Evolutionary conservation across 1,140 invertebrate genomes (phyloP).

Genomic region (Bicyclus anynana): DNA sequence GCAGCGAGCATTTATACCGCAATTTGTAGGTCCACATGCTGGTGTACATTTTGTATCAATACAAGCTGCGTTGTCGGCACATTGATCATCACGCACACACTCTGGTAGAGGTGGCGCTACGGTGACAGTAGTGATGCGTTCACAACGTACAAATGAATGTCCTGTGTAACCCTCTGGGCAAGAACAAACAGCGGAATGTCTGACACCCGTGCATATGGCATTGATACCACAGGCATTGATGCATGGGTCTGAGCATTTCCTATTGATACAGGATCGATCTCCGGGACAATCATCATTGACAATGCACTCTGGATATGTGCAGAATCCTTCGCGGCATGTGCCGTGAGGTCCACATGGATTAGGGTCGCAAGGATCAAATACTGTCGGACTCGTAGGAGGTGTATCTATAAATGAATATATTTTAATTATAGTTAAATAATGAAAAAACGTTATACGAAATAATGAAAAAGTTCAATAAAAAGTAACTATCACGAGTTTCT

Average conservation of each 20-base stretch:
- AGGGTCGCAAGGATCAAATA: conserved; percentile 85
- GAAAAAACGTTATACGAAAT: neutral
- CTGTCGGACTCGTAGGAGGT: conserved; percentile 47
- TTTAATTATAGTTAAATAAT: neutral
- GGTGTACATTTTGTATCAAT: conserved; percentile 86
- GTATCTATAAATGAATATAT: conserved; percentile 25
- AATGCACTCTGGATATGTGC: conserved; percentile 91
- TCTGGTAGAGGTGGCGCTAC: conserved; percentile 82
- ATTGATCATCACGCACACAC: conserved; percentile 88
- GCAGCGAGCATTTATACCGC: conserved; percentile 90
- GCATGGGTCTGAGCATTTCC: conserved; percentile 90
- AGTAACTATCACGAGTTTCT: neutral
- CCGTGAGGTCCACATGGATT: conserved; percentile 89
- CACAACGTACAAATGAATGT: conserved; percentile 87
- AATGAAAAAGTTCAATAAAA: neutral
- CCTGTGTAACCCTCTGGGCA: conserved; percentile 83
- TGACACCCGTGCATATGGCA: conserved; percentile 87
- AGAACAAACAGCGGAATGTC: conserved; percentile 89
- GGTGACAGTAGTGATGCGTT: conserved; percentile 61
- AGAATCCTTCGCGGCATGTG: conserved; percentile 86
- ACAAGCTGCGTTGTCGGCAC: conserved; percentile 90
- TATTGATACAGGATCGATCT: conserved; percentile 87
- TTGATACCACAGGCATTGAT: conserved; percentile 89
- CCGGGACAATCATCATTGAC: conserved; percentile 90
- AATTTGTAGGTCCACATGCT: conserved; percentile 86